Evolutionary conservation across 2,888 invertebrate genomes (phyloP), one percentile per base, ranked within the genome.

Genomic region (Ypsolopha scabrella): DNA sequence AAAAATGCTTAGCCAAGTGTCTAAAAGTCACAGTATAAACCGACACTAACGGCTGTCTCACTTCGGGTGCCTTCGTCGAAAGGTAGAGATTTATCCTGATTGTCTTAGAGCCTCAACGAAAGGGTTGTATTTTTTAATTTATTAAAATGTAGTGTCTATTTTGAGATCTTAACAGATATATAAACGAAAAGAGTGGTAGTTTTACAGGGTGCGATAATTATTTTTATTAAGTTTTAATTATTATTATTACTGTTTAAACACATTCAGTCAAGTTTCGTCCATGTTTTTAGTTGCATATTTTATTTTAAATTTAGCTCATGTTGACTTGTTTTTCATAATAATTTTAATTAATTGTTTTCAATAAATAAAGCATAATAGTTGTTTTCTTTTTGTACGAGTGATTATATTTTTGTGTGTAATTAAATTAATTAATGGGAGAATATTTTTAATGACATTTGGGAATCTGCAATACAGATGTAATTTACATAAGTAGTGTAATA

Each of bases 221-320:
- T 74, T 74, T 70, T 57, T 67, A 64, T 53, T 51, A 34, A 55
- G 65, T 74, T 75, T 72, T 69, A 74, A 70, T 73, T 67, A 65
- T 59, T 65, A 64, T 60, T 65, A 67, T 72, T 65, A 68, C 67
- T 64, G 60, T 75, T 80, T 71, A 74, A 76, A 75, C 77, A 77
- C 75, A 78, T 82, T 80, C 80, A 79, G 72, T 77, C 66, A 70
- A 70, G 66, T 75, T 78, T 75, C 82, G 82, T 85, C 83, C 85
- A 83, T 79, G 81, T 82, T 85, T 77, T 82, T 78, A 78, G 76
- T 81, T 83, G 67, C 72, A 81, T 85, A 83, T 82, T 83, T 81
- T 83, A 85, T 76, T 73, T 72, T 75, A 67, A 68, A 75, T 77
- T 74, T 76, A 74, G 70, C 66, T 73, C 65, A 62, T 64, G 79